phyloP scores from a whole-genome alignment of 2,113 vertebrate species.

The Sclerurus mexicanus region DNA sequence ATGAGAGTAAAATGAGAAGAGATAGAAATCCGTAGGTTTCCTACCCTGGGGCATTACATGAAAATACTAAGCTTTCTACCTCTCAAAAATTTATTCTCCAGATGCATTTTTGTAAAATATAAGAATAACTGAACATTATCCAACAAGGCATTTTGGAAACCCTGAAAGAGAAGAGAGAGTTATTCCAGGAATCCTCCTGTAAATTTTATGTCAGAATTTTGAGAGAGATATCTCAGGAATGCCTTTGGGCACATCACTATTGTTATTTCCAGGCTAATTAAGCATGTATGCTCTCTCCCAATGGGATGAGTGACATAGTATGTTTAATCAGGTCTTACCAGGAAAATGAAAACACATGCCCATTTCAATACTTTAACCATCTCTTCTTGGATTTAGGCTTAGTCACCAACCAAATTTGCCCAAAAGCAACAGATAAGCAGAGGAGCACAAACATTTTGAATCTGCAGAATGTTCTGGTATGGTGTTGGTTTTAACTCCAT shows the following conservation, averaged over 20 bases:
- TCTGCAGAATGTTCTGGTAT: neutral
- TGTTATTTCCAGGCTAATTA: slow-evolving; percentile 1
- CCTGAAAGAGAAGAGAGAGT: neutral
- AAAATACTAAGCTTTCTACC: neutral
- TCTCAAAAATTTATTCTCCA: neutral
- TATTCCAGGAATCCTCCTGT: neutral
- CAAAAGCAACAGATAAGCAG: neutral
- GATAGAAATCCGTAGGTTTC: neutral
- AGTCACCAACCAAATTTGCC: neutral
- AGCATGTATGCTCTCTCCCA: neutral
- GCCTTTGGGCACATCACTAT: neutral
- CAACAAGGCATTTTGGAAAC: neutral
- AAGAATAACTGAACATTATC: neutral
- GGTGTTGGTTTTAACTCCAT: neutral
- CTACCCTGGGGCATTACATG: neutral
- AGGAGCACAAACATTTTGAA: neutral
- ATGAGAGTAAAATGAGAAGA: neutral
- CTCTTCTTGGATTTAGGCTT: neutral
- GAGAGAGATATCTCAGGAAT: neutral
- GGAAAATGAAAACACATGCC: neutral
- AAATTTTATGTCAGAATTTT: neutral
- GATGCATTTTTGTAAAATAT: neutral
- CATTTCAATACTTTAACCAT: neutral
- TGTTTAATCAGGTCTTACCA: neutral
- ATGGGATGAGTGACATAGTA: neutral